Conservation (phyloP, 2,888 invertebrate species). For the Pachydiplax longipennis region DNA sequence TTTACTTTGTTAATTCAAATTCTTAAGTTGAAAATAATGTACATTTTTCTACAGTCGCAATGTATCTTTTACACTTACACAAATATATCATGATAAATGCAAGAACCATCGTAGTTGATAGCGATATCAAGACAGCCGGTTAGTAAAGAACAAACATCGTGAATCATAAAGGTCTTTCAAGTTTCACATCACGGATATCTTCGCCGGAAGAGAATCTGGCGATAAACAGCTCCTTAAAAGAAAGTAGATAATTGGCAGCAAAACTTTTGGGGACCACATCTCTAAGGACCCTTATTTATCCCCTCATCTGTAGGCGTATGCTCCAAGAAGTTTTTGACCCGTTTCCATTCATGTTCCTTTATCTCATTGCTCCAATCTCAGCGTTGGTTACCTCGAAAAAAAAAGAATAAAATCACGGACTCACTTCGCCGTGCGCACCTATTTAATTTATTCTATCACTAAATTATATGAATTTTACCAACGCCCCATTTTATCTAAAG, state of each 20-base stretch:
- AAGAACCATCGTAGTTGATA: too few relatives aligned
- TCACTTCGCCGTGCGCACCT: background rate
- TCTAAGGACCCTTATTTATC: background rate
- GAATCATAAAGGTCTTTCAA: too few relatives aligned
- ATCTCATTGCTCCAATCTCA: conserved; percentile 9
- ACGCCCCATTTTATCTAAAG: background rate
- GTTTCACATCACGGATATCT: too few relatives aligned
- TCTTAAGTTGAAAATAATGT: too few relatives aligned
- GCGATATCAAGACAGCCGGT: too few relatives aligned
- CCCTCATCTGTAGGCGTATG: background rate
- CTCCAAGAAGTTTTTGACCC: background rate
- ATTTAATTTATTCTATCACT: conserved; percentile 21
- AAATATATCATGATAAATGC: too few relatives aligned
- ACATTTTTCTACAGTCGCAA: too few relatives aligned
- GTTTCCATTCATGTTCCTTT: conserved; percentile 1
- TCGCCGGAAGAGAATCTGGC: too few relatives aligned
- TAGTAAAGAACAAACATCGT: too few relatives aligned
- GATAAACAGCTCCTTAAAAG: background rate
- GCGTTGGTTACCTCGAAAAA: background rate
- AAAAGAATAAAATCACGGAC: background rate
- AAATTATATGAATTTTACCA: conserved; percentile 12
- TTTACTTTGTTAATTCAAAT: too few relatives aligned
- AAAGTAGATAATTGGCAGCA: background rate
- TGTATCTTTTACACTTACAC: too few relatives aligned
- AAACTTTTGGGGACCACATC: background rate